phyloP scores from a whole-genome alignment of 53 echinoderm and acorn worm genomes.

The Echinarachnius parma region DNA sequence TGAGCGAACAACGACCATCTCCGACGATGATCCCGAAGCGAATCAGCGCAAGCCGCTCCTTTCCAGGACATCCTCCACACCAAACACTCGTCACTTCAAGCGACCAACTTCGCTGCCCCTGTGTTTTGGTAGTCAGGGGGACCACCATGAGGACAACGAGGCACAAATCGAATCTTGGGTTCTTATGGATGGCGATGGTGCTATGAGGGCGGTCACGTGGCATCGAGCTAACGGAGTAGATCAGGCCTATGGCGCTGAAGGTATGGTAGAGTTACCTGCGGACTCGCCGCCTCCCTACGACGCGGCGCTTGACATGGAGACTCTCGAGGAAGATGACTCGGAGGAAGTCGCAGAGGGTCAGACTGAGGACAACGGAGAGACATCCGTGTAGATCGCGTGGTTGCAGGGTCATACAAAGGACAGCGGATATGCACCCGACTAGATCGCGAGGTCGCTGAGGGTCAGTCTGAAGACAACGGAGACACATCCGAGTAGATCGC shows the following conservation, averaged over 20 bases:
- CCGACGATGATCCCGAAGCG: conserved; percentile 1
- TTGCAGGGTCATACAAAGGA: conserved; percentile 19
- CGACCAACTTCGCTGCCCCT: conserved; percentile 60
- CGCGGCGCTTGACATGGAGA: conserved; percentile 35
- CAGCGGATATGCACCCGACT: not conserved
- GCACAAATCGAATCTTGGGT: conserved; percentile 26
- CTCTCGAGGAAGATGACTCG: not conserved
- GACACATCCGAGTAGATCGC: too few species aligned
- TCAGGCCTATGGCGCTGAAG: conserved; percentile 5
- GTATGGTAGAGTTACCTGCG: conserved; percentile 28
- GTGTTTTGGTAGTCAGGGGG: conserved; percentile 45
- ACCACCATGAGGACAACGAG: conserved; percentile 41
- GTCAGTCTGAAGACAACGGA: too few species aligned
- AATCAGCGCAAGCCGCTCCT: conserved; percentile 25
- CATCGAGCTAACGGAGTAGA: conserved; percentile 33
- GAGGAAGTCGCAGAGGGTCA: conserved; percentile 2
- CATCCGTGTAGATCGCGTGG: conserved; percentile 26
- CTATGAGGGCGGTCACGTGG: conserved; percentile 31
- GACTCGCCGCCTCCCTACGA: conserved; percentile 44
- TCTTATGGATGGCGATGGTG: conserved; percentile 42
- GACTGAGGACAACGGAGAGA: conserved; percentile 22
- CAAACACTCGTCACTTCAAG: conserved; percentile 25
- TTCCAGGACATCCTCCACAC: conserved; percentile 15
- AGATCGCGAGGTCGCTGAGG: too few species aligned
- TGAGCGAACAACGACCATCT: conserved; percentile 2